Base-by-base conservation (phyloP, 2,888 invertebrate species). In the Eumacrocentrus americanus region DNA sequence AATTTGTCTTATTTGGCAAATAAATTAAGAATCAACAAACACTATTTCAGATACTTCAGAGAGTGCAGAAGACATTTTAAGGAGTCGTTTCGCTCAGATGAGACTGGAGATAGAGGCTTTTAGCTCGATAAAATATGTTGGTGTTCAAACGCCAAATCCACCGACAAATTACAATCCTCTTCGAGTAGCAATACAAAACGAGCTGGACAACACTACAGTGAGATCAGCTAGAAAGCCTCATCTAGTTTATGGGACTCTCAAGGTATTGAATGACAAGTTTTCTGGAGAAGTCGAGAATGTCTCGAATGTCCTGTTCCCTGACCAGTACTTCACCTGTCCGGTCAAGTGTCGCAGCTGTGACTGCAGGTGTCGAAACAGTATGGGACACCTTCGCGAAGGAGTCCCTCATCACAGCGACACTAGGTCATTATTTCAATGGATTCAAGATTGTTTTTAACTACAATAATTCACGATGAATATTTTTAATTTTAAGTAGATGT, bases 321-420 rank as follows among this genome's bases (percentile, higher is more conserved):
- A 91, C 71, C 88, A 91, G 74, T 91, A 91, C 81, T 91, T 92
- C 72, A 90, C 91, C 0, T 92, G 92, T 72, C 85, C 87, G 16
- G 83, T 85, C 1, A 85, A 85, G 67, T 92, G 92, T 76, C 83
- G 87, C 61, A 88, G 90, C 2, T 92, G 92, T 79, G 84, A 82
- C 53, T 81, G 82, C 53, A 83, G 87, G 22, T 90, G 90, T 70
- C 83, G 82, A 64, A 83, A 85, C 56, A 88, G 88, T 16, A 88
- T 89, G 87, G 89, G 89, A 0, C 90, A 90, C 72, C 79, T 84
- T 42, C 82, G 83, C 23, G 88, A 88, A 60, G 86, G 85, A 7
- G 83, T 86, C 63, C 81, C 85, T 11, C 90, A 90, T 77, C 74
- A 69, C 48, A 83, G 81, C 67, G 80, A 79, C 16, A 81, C 70